Evolutionary conservation across 2,113 vertebrate genomes (phyloP), one percentile per base, ranked within the genome.

Genomic region (Sardina pilchardus): DNA sequence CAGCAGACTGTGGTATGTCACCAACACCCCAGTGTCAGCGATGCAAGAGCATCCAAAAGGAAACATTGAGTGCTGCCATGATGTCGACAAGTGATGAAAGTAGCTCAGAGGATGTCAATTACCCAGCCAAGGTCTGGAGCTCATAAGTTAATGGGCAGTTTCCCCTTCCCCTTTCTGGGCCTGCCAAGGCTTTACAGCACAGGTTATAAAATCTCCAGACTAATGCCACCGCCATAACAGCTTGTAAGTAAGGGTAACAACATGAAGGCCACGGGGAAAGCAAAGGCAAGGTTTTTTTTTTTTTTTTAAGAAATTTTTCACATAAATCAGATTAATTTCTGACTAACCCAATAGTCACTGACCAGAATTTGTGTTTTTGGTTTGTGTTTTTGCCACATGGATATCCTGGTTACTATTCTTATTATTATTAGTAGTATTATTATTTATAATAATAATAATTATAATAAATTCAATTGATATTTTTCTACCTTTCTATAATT

Each of bases 21-120:
- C 94, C 95, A 96, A 95, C 96, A 96, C 96, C 88, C 88, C 91
- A 88, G 85, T 93, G 93, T 96, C 96, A 94, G 92, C 95, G 95
- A 96, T 94, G 91, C 93, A 96, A 91, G 94, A 93, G 96, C 95
- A 94, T 96, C 96, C 95, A 93, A 93, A 93, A 96, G 95, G 95
- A 97, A 96, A 96, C 96, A 96, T 95, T 94, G 96, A 95, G 95
- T 96, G 96, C 94, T 84, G 93, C 93, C 96, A 96, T 96, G 95
- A 96, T 96, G 95, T 96, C 94, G 95, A 97, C 96, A 96, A 96
- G 96, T 96, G 96, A 97, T 97, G 96, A 97, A 97, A 97, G 96
- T 96, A 95, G 94, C 96, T 96, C 96, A 94, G 95, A 97, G 95
- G 95, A 96, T 96, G 95, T 96, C 96, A 96, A 95, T 97, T 97